phyloP scores from a whole-genome alignment of 2,797 vertebrate species.

The Eulemur mongoz region DNA sequence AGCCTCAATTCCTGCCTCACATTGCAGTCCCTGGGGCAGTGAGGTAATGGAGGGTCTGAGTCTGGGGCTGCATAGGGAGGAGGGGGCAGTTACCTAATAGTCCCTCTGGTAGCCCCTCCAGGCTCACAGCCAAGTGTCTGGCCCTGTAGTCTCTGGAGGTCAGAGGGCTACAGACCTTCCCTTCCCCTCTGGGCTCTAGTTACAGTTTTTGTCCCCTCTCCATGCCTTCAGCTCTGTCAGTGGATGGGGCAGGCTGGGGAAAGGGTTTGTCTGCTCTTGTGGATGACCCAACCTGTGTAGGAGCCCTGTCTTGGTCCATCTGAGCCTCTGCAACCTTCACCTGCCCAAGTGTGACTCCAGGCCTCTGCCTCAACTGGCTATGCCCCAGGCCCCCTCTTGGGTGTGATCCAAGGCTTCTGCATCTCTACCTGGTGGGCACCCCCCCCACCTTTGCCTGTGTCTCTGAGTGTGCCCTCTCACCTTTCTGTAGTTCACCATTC shows the following conservation, averaged over 20 bases:
- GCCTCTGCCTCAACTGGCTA: neutral
- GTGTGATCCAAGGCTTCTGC: neutral
- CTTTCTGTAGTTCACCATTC: neutral
- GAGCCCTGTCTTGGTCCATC: neutral
- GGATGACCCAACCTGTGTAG: neutral
- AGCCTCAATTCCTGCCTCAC: constrained; percentile 73
- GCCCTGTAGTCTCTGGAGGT: constrained; percentile 63
- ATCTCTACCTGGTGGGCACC: neutral
- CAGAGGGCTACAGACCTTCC: constrained; percentile 59
- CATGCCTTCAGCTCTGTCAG: neutral
- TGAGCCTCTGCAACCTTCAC: neutral
- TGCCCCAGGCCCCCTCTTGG: neutral
- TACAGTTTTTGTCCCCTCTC: neutral
- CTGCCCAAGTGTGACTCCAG: neutral
- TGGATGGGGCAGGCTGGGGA: neutral
- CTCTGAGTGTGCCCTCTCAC: neutral
- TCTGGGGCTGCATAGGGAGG: constrained; percentile 59
- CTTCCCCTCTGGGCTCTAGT: constrained; percentile 42
- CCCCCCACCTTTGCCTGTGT: neutral
- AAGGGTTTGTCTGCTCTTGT: neutral
- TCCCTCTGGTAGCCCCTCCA: constrained; percentile 57
- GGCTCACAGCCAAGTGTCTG: constrained; percentile 72
- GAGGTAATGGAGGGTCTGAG: constrained; percentile 81
- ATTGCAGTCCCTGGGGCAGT: constrained; percentile 78
- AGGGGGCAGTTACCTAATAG: constrained; percentile 75